Evolutionary conservation across 1,140 invertebrate species (phyloP), one percentile per base, ranked within the genome.

Genomic region (Adoxophyes honmai): DNA sequence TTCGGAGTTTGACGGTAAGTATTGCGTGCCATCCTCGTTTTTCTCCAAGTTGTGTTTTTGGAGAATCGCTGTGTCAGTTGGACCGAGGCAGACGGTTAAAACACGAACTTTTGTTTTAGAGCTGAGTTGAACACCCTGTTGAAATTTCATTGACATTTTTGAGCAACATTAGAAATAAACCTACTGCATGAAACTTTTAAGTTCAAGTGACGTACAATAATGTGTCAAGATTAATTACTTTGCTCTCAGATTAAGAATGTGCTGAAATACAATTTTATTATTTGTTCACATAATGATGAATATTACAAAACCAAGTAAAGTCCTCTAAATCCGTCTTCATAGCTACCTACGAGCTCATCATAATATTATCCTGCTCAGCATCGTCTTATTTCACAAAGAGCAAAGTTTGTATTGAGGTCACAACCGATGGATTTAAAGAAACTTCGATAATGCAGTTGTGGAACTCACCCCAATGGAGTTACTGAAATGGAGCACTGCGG

Each of bases 401-500:
- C 42, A 48, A 48, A 48, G 18, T 44, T 21, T 21, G 39, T n/a
- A 4, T 48, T 8, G 18, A 44, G 39, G 9, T 10, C 18, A 18
- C 14, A 44, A 9, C 14, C 18, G 11, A 33, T 48, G 5, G n/a
- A 34, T 13, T n/a, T 16, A 8, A 11, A 52, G 33, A 52, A 52
- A 52, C 14, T 52, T 52, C 8, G 4, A 33, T 48, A 48, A 48
- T 33, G 16, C 42, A 48, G n/a, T 28, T 48, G 42, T 48, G 11
- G 10, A 48, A 70, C 79, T 75, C 66, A 89, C 88, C 44, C 81
- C 83, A 62, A 91, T 78, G 48, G 89, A 81, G 65, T 89, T 87
- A 13, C 90, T 91, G 52, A 91, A 90, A 21, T 90, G 91, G 33
- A 92, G 82, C 11, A 92, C 90, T 9, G 89, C 91, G 34, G 90